phyloP scores from a whole-genome alignment of 1,140 invertebrate species.

The Ceratina australensis region DNA sequence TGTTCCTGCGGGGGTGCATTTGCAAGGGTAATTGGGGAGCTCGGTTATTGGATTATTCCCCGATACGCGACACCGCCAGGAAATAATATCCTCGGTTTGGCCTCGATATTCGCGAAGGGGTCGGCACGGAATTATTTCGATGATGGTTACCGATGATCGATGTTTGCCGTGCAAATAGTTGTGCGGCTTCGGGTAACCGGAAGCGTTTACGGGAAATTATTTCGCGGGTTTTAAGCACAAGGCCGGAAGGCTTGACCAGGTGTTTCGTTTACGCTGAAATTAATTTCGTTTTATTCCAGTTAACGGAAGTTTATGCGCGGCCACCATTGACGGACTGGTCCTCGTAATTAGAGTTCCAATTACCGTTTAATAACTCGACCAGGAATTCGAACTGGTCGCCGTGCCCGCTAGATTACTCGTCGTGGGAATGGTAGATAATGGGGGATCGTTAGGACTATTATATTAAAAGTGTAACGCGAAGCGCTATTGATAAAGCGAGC shows the following conservation, averaged over 20 bases:
- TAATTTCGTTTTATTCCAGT: too few species aligned
- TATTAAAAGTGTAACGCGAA: too few species aligned
- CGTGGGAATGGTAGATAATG: too few species aligned
- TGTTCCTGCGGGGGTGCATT: neutral
- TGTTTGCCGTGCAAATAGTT: conserved; percentile 1
- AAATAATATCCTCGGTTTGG: conserved; percentile 15
- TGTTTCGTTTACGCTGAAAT: neutral
- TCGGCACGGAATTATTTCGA: neutral
- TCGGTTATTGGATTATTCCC: conserved; percentile 33
- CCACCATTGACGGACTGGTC: too few species aligned
- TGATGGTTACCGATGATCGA: neutral
- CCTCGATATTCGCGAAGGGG: neutral
- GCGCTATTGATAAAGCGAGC: too few species aligned
- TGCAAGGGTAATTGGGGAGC: conserved; percentile 43
- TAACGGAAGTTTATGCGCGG: too few species aligned
- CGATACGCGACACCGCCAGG: conserved; percentile 1
- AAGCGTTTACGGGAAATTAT: neutral
- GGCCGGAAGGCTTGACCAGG: neutral
- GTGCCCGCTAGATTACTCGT: too few species aligned
- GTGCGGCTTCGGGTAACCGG: neutral
- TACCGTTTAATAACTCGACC: too few species aligned
- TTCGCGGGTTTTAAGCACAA: neutral
- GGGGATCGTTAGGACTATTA: too few species aligned
- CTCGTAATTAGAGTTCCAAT: too few species aligned
- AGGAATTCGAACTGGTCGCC: too few species aligned